Evolutionary conservation across 2,797 vertebrate species (phyloP).

Genomic region (Falco rusticolus): DNA sequence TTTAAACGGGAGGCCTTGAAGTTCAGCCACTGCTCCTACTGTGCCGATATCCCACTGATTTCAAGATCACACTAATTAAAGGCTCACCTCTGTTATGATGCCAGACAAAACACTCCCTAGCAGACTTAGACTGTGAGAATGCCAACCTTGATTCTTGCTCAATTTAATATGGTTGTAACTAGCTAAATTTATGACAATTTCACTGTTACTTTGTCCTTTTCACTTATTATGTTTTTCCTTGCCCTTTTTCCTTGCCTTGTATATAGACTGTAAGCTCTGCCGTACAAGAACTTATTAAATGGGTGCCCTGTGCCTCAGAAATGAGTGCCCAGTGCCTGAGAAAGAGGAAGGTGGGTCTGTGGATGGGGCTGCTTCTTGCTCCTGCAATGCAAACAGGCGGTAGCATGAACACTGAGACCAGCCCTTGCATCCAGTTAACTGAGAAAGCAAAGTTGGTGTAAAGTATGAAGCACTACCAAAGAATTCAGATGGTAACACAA

Average conservation of each 20-base stretch:
- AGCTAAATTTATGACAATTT: not conserved
- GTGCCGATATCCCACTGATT: not conserved
- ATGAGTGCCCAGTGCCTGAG: not conserved
- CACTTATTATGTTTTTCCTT: not conserved
- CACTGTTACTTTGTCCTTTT: not conserved
- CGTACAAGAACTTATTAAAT: not conserved
- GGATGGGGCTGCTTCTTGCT: not conserved
- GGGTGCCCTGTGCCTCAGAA: not conserved
- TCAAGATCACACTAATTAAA: constrained; percentile 30
- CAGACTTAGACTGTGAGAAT: not conserved
- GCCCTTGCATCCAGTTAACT: accelerated
- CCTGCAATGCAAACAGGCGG: not conserved
- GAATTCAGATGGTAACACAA: accelerated
- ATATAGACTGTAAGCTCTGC: not conserved
- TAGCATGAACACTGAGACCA: accelerated
- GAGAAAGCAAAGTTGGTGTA: not conserved
- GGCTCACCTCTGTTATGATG: not conserved
- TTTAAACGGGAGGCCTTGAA: constrained; percentile 27
- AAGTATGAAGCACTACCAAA: accelerated
- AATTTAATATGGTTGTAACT: not conserved
- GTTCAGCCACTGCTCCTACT: not conserved
- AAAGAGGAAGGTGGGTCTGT: not conserved
- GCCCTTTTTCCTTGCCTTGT: not conserved
- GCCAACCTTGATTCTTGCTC: not conserved
- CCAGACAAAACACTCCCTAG: not conserved